phyloP scores from a whole-genome alignment of 2,888 invertebrate species.

The Sarcophaga carnaria region DNA sequence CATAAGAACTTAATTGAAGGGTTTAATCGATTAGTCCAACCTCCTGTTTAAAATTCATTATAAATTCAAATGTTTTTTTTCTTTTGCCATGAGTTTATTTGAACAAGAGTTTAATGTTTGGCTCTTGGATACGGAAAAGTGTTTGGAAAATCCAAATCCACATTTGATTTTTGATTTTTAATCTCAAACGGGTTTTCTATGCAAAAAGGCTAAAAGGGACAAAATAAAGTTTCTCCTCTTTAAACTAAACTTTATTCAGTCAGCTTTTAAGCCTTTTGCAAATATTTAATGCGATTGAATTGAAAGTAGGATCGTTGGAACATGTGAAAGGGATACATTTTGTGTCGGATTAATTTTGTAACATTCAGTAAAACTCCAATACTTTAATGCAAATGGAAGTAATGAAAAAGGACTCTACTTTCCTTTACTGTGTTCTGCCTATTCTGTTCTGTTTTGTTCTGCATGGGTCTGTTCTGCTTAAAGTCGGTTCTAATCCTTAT shows the following conservation, averaged over 20 bases:
- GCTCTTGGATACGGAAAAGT: neutral
- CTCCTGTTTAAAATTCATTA: neutral
- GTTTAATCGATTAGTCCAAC: neutral
- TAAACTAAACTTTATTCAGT: neutral
- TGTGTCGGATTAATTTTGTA: slow-evolving; percentile 28
- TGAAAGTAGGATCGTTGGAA: neutral
- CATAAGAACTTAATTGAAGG: neutral
- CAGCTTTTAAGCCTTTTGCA: slow-evolving; percentile 4
- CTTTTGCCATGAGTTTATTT: neutral
- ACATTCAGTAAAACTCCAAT: neutral
- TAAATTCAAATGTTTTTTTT: neutral
- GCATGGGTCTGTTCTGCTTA: neutral
- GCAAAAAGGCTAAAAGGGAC: slow-evolving; percentile 18
- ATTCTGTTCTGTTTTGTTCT: no score
- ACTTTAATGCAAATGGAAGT: neutral
- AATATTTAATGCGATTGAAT: neutral
- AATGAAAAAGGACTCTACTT: no score
- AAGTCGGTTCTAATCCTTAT: neutral
- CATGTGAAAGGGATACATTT: neutral
- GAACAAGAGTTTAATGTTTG: neutral
- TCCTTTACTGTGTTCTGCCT: neutral
- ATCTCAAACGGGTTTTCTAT: neutral
- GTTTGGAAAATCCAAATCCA: neutral
- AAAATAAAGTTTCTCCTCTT: neutral
- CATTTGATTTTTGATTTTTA: neutral